Conservation (phyloP, 2,888 invertebrate genomes). For the Calliscelio sp. region DNA sequence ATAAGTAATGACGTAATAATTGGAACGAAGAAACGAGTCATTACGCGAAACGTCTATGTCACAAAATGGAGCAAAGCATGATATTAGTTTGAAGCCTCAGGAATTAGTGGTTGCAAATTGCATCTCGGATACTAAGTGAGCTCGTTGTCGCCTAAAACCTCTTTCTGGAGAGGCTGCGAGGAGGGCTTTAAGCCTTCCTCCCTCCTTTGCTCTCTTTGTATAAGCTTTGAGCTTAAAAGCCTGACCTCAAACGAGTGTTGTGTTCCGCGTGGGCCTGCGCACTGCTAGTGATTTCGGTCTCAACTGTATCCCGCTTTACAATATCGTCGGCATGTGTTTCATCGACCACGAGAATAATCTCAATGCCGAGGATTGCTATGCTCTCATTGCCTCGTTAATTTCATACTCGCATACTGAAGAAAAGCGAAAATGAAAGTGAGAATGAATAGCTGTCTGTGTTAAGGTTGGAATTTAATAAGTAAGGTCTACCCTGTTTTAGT, state of each 20-base stretch:
- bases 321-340: constrained; percentile 26
- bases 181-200: constrained; percentile 69
- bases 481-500: no score
- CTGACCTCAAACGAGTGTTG: constrained; percentile 76
- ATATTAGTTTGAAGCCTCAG: constrained; percentile 73
- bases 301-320: constrained; percentile 18
- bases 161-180: constrained; percentile 71
- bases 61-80: constrained; percentile 49
- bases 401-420: no score
- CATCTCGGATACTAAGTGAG: constrained; percentile 74
- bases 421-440: no score
- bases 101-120: constrained; percentile 77
- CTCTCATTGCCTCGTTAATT: constrained; percentile 6
- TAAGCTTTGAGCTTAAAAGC: constrained; percentile 79
- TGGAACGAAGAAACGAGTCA: constrained; percentile 35
- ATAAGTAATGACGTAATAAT: constrained; percentile 49
- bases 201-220: constrained; percentile 60
- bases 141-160: constrained; percentile 78
- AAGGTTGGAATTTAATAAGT: no score
- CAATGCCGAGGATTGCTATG: constrained; percentile 11
- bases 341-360: constrained; percentile 27
- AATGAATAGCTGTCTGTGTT: no score
- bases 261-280: constrained; percentile 43
- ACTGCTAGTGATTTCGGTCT: constrained; percentile 39
- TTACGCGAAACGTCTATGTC: constrained; percentile 45